Conservation (phyloP, 1,140 invertebrate genomes). For the Zaprionus davidi region DNA sequence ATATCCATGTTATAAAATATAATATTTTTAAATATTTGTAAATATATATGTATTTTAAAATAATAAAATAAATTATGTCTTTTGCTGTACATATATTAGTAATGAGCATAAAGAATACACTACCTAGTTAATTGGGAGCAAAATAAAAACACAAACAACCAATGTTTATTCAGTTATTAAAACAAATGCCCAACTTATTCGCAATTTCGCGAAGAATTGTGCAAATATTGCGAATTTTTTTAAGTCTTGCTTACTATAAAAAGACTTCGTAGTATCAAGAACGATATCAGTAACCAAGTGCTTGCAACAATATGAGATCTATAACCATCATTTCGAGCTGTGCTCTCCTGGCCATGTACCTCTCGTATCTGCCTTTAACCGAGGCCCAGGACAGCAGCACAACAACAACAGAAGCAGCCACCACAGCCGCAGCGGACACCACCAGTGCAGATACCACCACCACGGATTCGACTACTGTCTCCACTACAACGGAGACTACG, state of each 20-base stretch:
- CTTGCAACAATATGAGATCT: conserved; percentile 5
- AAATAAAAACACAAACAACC: background rate
- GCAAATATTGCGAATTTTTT: conserved; percentile 1
- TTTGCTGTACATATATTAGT: too few relatives aligned
- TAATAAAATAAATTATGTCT: too few relatives aligned
- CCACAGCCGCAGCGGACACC: too few relatives aligned
- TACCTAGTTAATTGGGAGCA: background rate
- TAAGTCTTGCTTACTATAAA: conserved; percentile 1
- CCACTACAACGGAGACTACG: background rate
- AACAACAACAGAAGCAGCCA: too few relatives aligned
- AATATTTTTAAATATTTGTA: too few relatives aligned
- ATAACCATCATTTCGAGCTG: background rate
- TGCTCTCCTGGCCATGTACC: conserved; percentile 12
- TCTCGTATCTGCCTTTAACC: background rate
- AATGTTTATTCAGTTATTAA: background rate
- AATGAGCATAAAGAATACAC: too few relatives aligned
- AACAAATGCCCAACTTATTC: background rate
- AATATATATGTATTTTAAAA: too few relatives aligned
- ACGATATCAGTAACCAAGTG: background rate
- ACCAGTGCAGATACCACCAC: background rate
- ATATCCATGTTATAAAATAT: too few relatives aligned
- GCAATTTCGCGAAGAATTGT: background rate
- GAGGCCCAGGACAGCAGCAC: background rate
- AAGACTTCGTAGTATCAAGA: background rate
- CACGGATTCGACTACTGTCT: background rate